phyloP scores from a whole-genome alignment of 1,140 invertebrate species.

The Paracyclopina nana region DNA sequence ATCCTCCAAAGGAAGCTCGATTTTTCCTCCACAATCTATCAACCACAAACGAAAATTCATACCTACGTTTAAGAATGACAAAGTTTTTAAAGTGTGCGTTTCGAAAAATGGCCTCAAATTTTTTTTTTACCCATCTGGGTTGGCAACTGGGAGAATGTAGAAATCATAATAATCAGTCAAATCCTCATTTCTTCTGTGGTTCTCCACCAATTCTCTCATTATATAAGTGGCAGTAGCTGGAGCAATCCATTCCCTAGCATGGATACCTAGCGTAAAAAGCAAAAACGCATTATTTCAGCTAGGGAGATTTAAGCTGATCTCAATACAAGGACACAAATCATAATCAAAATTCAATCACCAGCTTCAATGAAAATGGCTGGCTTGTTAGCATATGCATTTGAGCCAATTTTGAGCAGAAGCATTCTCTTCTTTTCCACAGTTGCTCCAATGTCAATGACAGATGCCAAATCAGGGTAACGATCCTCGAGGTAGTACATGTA shows the following conservation, averaged over 20 bases:
- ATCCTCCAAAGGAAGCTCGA: neutral
- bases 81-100: neutral
- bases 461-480: constrained; percentile 42
- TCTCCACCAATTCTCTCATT: constrained; percentile 36
- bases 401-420: constrained; percentile 40
- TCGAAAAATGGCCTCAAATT: too few species aligned
- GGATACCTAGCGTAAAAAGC: too few species aligned
- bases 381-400: constrained; percentile 25
- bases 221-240: constrained; percentile 38
- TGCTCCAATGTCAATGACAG: constrained; percentile 46
- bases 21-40: neutral
- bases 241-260: constrained; percentile 45
- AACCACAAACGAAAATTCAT: neutral
- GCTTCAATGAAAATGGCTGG: constrained; percentile 39
- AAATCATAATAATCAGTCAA: constrained; percentile 18
- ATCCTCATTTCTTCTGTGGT: constrained; percentile 16
- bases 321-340: too few species aligned
- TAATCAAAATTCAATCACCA: too few species aligned
- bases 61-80: neutral
- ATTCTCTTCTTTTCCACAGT: constrained; percentile 51
- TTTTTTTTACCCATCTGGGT: constrained; percentile 5
- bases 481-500: constrained; percentile 48
- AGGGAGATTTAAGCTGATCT: too few species aligned
- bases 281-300: too few species aligned
- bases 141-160: constrained; percentile 3